phyloP scores from a whole-genome alignment of 2,888 invertebrate species.

The Caenorhabditis japonica region DNA sequence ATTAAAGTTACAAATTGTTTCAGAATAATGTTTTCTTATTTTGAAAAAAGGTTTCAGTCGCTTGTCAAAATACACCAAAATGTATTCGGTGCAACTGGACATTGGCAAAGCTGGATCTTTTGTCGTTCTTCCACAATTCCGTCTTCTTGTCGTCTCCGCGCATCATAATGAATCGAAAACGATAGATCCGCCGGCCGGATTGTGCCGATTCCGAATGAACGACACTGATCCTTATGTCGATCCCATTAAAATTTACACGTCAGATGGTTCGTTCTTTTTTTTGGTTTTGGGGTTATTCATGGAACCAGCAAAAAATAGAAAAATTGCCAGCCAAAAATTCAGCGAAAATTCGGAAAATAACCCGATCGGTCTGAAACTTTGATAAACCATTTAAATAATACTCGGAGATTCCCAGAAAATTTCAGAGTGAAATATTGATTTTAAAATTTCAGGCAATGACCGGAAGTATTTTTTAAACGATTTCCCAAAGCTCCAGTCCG shows the following conservation, averaged over 20 bases:
- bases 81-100: constrained; percentile 55
- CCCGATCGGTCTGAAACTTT: too few species aligned
- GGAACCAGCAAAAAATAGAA: too few species aligned
- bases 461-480: too few species aligned
- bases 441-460: too few species aligned
- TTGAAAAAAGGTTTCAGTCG: constrained; percentile 48
- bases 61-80: constrained; percentile 46
- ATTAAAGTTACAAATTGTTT: too few species aligned
- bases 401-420: too few species aligned
- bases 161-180: constrained; percentile 48
- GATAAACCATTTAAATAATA: too few species aligned
- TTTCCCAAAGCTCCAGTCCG: too few species aligned
- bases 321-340: too few species aligned
- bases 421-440: too few species aligned
- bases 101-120: constrained; percentile 56
- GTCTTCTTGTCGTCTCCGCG: constrained; percentile 50
- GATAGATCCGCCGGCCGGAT: constrained; percentile 43
- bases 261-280: constrained; percentile 14
- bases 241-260: constrained; percentile 42
- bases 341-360: too few species aligned
- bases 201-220: constrained; percentile 56
- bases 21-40: too few species aligned
- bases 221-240: constrained; percentile 55
- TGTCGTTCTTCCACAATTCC: constrained; percentile 46
- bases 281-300: not conserved